Evolutionary conservation across 2,797 vertebrate species (phyloP), one percentile per base, ranked within the genome.

Genomic region (Enteromius treurensis): DNA sequence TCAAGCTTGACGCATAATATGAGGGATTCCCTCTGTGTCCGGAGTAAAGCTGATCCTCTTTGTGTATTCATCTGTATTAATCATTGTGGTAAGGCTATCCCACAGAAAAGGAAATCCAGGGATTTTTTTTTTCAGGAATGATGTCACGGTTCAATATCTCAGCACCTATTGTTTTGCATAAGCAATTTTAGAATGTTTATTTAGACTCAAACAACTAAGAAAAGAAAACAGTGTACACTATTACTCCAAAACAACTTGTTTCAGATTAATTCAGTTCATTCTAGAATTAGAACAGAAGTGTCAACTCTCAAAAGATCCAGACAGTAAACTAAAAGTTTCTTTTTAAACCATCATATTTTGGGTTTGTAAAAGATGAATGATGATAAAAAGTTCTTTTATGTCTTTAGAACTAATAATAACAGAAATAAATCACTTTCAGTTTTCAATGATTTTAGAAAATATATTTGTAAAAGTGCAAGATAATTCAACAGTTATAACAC

Each of bases 361-460:
- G 32, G 49, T 51, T 51, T 32, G 15, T 6, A 62, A n/a, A 74
- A 49, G 40, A 40, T 40, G 40, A 40, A 40, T 40, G 40, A 40
- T 40, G 40, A 40, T 40, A 76, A 75, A 14, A 70, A n/a, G 6
- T 74, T 74, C 45, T 6, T 9, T 40, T 9, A 40, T 40, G 9
- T 40, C 40, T 9, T 9, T 9, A 9, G 9, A 15, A 19, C 8
- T 73, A 58, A 58, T 4, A 26, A 37, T 19, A 42, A 19, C 70
- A 73, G 21, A n/a, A 65, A 47, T 23, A 78, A 78, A 78, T 2
- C 47, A 65, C 5, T 65, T n/a, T 32, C 26, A 10, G n/a, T 49
- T 47, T 5, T 62, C 69, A 78, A 67, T 79, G 62, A 82, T 49
- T 55, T 84, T 76, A 64, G n/a, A 86, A 79, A 86, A 82, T 69